Evolutionary conservation across 1,140 invertebrate genomes (phyloP), one percentile per base, ranked within the genome.

Genomic region (Pygmarrhopalites habei): DNA sequence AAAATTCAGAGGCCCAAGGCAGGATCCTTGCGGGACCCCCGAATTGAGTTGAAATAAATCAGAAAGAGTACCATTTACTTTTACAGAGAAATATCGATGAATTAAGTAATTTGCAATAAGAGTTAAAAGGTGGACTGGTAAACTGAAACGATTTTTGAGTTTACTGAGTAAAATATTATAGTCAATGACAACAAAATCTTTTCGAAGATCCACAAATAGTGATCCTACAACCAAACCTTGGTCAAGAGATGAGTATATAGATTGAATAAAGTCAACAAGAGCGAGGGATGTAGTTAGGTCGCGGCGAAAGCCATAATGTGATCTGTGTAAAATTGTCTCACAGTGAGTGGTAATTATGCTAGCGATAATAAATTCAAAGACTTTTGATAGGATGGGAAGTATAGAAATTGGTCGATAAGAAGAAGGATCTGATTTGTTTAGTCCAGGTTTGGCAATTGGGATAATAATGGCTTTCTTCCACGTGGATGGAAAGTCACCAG

Each of bases 391-490:
- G 30, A 35, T 39, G 12, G 53, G 35, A 3, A 56, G 53, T 14
- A 41, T 14, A 35, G 30, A 39, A 7, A 56, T 56, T 19, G 53
- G 53, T 41, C 53, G 5, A 41, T 39, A 56, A 15, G 30, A 39
- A 17, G 19, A 39, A 56, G 53, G 4, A 19, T n/a, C 12, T 35
- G 5, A 39, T 3, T 5, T 14, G 10, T 41, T 28, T 4, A 3
- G 3, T 12, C 30, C 30, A 39, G 29, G 5, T 26, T 56, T 56
- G 4, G 39, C 29, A 19, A 56, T 41, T 5, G 53, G 53, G 23
- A 32, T 56, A 21, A 56, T 23, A 41, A 14, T 35, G 14, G 53
- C 53, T 35, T 10, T 12, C 39, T 56, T 56, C 53, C 53, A 56
- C 10, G 30, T 10, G 5, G n/a, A 26, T 3, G 53, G 53, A 41